Percentiles rank a stretch among this genome's conserved stretches.
These are phyloP conservation scores for Myzus persicae DNA, from an alignment of 1,140 invertebrate species.

Conservation along the genomic window DNA sequence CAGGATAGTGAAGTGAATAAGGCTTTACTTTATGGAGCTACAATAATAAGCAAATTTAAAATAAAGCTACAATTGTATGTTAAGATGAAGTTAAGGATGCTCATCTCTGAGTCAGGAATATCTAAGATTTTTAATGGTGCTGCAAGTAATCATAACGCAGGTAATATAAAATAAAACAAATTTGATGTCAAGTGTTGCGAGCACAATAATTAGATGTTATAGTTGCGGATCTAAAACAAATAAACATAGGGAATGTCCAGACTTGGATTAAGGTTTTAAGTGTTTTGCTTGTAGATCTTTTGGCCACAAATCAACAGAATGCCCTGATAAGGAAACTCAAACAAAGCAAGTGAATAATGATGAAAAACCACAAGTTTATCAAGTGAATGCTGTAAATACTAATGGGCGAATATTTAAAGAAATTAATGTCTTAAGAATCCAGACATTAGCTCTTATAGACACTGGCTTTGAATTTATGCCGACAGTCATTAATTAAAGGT, in stretches of 20 bases:
- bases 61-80: background rate
- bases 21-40: background rate
- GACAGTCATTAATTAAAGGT: background rate
- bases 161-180: background rate
- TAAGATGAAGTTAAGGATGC: background rate
- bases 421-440: background rate
- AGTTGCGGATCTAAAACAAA: background rate
- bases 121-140: background rate
- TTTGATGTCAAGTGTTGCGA: background rate
- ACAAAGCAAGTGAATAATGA: background rate
- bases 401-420: background rate
- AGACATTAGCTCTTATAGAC: background rate
- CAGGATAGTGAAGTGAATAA: background rate
- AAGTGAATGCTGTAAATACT: background rate
- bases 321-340: background rate
- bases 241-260: background rate
- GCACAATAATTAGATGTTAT: background rate
- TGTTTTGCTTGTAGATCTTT: background rate
- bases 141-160: too few relatives aligned
- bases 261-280: background rate
- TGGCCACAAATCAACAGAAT: background rate
- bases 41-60: slow-evolving; percentile 1
- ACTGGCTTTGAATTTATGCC: background rate
- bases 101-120: background rate
- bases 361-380: background rate